phyloP scores from a whole-genome alignment of 2,888 invertebrate species.

The Serrognathus titanus region DNA sequence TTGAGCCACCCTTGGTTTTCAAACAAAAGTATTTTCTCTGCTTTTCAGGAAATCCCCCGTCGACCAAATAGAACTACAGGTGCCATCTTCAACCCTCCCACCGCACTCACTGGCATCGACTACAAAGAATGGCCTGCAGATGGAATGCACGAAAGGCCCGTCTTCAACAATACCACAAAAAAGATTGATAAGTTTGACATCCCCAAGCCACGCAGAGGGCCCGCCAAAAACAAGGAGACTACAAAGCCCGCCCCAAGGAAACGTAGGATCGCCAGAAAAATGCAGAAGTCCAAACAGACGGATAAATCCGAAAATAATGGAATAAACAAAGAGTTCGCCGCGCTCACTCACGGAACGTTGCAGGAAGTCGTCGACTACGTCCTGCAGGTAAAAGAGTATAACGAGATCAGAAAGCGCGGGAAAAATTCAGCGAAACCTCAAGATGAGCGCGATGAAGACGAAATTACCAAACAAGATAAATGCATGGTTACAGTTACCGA shows the following conservation, averaged over 20 bases:
- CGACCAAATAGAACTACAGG: constrained; percentile 27
- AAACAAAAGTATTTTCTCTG: no score
- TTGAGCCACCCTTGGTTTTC: no score
- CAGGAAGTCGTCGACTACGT: constrained; percentile 27
- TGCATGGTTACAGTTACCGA: neutral
- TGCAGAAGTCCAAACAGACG: constrained; percentile 22
- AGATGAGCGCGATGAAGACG: neutral
- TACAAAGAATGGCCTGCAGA: constrained; percentile 35
- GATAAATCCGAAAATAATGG: constrained; percentile 25
- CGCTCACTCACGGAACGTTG: constrained; percentile 30
- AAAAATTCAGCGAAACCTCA: neutral
- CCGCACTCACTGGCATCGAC: constrained; percentile 21
- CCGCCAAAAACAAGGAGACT: constrained; percentile 6
- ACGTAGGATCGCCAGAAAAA: constrained; percentile 22
- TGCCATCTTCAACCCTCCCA: constrained; percentile 27
- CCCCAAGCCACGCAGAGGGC: neutral
- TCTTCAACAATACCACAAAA: constrained; percentile 37
- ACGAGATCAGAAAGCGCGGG: constrained; percentile 6
- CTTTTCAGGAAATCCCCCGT: no score
- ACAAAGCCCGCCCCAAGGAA: constrained; percentile 12
- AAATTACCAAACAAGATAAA: constrained; percentile 3
- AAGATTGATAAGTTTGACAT: constrained; percentile 39
- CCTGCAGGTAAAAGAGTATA: constrained; percentile 19
- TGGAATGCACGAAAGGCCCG: constrained; percentile 42
- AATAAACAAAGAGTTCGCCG: constrained; percentile 27